Conservation (phyloP, 1,140 invertebrate genomes). For the Ceratosolen fusciceps region DNA sequence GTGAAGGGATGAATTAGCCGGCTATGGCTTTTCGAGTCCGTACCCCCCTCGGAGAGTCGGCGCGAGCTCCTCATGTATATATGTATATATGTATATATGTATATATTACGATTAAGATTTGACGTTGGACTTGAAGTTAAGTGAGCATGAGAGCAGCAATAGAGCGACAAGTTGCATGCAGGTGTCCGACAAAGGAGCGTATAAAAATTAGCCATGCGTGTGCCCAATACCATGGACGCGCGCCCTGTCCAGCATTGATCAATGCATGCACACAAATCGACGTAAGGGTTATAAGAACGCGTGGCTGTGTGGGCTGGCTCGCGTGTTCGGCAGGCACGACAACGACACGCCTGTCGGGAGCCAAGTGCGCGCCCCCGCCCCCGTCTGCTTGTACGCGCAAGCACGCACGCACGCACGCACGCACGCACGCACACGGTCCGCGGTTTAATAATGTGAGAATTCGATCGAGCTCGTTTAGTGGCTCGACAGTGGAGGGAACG, state of each 20-base stretch:
- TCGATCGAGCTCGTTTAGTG: conserved; percentile 7
- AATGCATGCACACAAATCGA: not conserved
- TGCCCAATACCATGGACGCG: not conserved
- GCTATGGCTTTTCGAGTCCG: not conserved
- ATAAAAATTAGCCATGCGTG: conserved; percentile 9
- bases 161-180: conserved; percentile 1
- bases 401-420: too few relatives aligned
- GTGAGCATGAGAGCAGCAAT: not conserved
- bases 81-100: not conserved
- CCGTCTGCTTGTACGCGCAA: too few relatives aligned
- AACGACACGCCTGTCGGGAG: too few relatives aligned
- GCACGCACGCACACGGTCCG: not conserved
- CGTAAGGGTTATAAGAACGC: not conserved
- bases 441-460: not conserved
- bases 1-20: not conserved
- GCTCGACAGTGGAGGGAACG: not conserved
- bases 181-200: not conserved
- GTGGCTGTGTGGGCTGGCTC: not conserved
- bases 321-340: not conserved
- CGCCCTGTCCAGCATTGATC: not conserved
- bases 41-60: not conserved
- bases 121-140: not conserved
- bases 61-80: too few relatives aligned
- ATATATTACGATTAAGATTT: conserved; percentile 9
- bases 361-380: too few relatives aligned